Conservation (phyloP, 2,888 invertebrate genomes). For the Tetragonula carbonaria region DNA sequence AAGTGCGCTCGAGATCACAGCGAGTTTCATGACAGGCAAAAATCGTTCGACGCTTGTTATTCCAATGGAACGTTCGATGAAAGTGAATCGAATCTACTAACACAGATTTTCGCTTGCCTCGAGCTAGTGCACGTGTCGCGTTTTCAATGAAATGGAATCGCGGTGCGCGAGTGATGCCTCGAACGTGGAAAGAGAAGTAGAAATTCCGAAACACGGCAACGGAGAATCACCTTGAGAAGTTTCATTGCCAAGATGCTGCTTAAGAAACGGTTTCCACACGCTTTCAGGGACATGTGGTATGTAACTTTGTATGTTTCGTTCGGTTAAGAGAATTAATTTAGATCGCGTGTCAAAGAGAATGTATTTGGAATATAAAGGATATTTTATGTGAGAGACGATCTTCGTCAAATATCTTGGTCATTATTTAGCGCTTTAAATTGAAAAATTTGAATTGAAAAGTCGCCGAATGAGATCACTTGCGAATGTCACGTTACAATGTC, state of each 20-base stretch:
- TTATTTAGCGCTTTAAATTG: not conserved
- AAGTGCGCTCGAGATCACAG: conserved; percentile 56
- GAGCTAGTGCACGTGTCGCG: conserved; percentile 43
- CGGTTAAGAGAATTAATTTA: not conserved
- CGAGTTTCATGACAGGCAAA: conserved; percentile 46
- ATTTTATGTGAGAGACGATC: too few species aligned
- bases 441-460: not conserved
- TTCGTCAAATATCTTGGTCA: too few species aligned
- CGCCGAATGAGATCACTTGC: not conserved
- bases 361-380: not conserved
- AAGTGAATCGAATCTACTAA: conserved; percentile 59
- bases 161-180: not conserved
- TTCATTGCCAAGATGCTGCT: conserved; percentile 61
- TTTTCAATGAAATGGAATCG: conserved; percentile 60
- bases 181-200: conserved; percentile 48
- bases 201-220: conserved; percentile 49
- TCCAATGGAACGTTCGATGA: conserved; percentile 65
- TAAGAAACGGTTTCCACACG: not conserved
- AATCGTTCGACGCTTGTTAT: conserved; percentile 67
- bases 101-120: conserved; percentile 17
- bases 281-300: not conserved
- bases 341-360: too few species aligned
- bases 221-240: conserved; percentile 52
- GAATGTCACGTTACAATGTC: not conserved
- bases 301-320: not conserved